Base-by-base conservation (phyloP, 2,797 vertebrate species). In the Gorsachius magnificus region DNA sequence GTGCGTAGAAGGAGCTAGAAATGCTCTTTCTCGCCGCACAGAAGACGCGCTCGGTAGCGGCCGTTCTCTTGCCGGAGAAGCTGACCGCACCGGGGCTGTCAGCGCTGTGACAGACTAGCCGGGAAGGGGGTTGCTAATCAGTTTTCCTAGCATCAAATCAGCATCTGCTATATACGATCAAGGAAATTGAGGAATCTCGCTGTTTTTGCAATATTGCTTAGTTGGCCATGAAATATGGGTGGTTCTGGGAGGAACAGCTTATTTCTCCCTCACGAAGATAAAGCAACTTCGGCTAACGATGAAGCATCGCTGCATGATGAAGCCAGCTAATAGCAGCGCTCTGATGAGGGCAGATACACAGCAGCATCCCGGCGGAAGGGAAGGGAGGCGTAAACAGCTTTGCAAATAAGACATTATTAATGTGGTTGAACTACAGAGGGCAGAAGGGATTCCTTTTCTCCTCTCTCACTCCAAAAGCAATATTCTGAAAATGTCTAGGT, bases 401-500 rank as follows among this genome's bases (percentile, higher is more conserved):
- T 82, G 94, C 90, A 87, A 96, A 93, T 91, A 97, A 94, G 96
- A 91, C 94, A 95, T 94, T 97, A 95, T 96, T 94, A 96, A 93
- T 94, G 89, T 86, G 93, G 92, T 95, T 92, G 71, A 58, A 95
- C 94, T 80, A 95, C 91, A 93, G 96, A 92, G 90, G 35, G 95
- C 83, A 97, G 96, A 96, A 97, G 95, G 96, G 92, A 95, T 90
- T 57, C 91, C 91, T 95, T 97, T 93, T 95, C 95, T 97, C 86
- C 90, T 95, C 78, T 92, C 75, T 86, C 72, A 53, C 70, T 96
- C 89, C 69, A 45, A 87, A 92, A 94, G 87, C 90, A 85, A 89
- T 93, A 94, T 89, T 92, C 82, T 21, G 41, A 83, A 93, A 92
- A 91, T 21, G 54, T 8, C 87, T 48, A 17, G 8, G 54, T 41